These are phyloP conservation scores for Sacculina carcini DNA, from an alignment of 2,888 invertebrate genomes.

Conservation along the genomic window DNA sequence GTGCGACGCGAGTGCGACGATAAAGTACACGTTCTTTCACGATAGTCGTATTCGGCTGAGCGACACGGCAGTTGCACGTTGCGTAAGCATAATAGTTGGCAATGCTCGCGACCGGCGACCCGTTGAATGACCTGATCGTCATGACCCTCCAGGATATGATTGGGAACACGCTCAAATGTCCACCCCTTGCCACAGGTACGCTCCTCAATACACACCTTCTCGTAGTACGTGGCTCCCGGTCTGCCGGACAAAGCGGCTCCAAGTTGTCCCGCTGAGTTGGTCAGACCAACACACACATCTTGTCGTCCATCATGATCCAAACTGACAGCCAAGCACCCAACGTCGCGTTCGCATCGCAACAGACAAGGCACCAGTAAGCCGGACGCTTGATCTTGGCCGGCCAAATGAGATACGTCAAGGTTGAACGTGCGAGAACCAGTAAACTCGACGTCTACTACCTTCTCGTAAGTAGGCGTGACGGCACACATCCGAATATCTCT, in stretches of 20 bases:
- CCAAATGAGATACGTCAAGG: background rate
- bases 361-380: background rate
- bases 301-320: constrained; percentile 17
- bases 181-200: constrained; percentile 21
- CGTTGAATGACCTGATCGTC: constrained; percentile 22
- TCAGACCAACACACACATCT: constrained; percentile 21
- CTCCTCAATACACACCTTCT: constrained; percentile 22
- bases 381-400: background rate
- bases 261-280: constrained; percentile 20
- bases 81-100: constrained; percentile 24
- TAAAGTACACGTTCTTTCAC: constrained; percentile 22
- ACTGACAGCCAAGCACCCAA: constrained; percentile 20
- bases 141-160: constrained; percentile 22
- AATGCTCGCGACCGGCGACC: constrained; percentile 23
- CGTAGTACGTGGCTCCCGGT: constrained; percentile 21
- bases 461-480: constrained; percentile 19
- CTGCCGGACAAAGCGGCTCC: constrained; percentile 18
- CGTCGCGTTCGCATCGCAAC: constrained; percentile 18
- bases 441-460: constrained; percentile 19
- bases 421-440: constrained; percentile 17
- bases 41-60: constrained; percentile 25
- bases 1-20: constrained; percentile 25
- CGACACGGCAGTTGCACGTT: constrained; percentile 24
- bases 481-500: constrained; percentile 15
- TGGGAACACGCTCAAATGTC: constrained; percentile 25